Base-by-base conservation (phyloP, 2,888 invertebrate genomes). In the Catocala nupta region DNA sequence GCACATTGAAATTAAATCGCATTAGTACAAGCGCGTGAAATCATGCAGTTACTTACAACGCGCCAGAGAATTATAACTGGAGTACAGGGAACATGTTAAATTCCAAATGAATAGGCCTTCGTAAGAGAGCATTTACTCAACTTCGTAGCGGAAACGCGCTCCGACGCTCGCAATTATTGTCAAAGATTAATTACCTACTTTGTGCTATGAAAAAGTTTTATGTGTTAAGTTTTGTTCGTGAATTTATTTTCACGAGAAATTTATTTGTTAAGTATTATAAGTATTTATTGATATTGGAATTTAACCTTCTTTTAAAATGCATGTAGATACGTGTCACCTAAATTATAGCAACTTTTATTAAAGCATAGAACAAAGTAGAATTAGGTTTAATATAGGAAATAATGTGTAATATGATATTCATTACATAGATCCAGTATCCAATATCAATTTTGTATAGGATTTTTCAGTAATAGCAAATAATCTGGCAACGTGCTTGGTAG, bases 61-160 rank as follows among this genome's bases (percentile, higher is more conserved):
- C 81, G 78, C 68, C 69, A 67, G 78, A 80, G 80, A 63, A 55
- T 82, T 82, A 80, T 79, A 86, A 86, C 83, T 55, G 44, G 45
- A 59, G 52, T 52, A 59, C 52, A 85, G 83, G 82, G 56, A 69
- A 67, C 86, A 82, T 84, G 87, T 86, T 89, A 82, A 85, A 88
- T 90, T 90, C 84, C 85, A 85, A 90, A 89, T 90, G 90, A 91
- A 91, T 88, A 87, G 87, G 81, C 86, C 74, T 74, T 71, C 65
- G 82, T 81, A 85, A 86, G 82, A 84, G 86, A 87, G 84, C 84
- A 86, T 89, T 90, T 86, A 90, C 85, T 88, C 86, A 81, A 83
- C 86, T 86, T 80, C 70, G 87, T 85, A 85, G 84, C 88, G 86
- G 86, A 87, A 87, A 82, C 80, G 78, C 87, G 88, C 84, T 84